Conservation (phyloP, 2,888 invertebrate species). For the Bellardia bayeri region DNA sequence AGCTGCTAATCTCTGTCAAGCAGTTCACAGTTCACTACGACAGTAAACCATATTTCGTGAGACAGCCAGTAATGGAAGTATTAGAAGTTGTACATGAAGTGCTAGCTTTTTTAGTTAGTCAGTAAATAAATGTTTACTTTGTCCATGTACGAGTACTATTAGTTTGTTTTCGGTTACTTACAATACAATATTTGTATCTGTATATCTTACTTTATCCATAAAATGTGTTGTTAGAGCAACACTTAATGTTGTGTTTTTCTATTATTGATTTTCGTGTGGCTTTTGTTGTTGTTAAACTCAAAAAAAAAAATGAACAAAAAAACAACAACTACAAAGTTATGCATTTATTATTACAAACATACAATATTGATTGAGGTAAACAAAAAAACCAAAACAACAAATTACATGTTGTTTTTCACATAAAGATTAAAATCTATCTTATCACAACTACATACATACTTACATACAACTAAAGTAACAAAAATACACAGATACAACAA, state of each 20-base stretch:
- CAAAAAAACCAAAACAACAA: conserved; percentile 43
- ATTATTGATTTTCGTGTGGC: background rate
- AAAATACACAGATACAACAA: background rate
- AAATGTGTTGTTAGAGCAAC: conserved; percentile 15
- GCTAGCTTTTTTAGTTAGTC: background rate
- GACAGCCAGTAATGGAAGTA: background rate
- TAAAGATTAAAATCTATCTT: conserved; percentile 83
- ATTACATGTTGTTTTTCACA: conserved; percentile 80
- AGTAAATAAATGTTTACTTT: background rate
- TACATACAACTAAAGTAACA: background rate
- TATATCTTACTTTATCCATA: conserved; percentile 6
- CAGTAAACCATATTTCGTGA: background rate
- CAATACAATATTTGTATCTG: background rate
- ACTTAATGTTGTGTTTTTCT: conserved; percentile 1
- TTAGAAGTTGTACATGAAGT: background rate
- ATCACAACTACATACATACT: conserved; percentile 74
- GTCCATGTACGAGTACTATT: background rate
- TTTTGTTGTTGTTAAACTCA: background rate
- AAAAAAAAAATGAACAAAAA: too few relatives aligned
- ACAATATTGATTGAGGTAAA: conserved; percentile 60
- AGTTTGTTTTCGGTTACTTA: background rate
- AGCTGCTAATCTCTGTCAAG: background rate
- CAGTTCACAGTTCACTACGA: background rate
- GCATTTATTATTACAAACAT: conserved; percentile 3
- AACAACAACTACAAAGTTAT: background rate